Percentiles rank a stretch among this genome's conserved stretches.
Conservation (phyloP, 2,888 invertebrate species). For the Agrilus mali region DNA sequence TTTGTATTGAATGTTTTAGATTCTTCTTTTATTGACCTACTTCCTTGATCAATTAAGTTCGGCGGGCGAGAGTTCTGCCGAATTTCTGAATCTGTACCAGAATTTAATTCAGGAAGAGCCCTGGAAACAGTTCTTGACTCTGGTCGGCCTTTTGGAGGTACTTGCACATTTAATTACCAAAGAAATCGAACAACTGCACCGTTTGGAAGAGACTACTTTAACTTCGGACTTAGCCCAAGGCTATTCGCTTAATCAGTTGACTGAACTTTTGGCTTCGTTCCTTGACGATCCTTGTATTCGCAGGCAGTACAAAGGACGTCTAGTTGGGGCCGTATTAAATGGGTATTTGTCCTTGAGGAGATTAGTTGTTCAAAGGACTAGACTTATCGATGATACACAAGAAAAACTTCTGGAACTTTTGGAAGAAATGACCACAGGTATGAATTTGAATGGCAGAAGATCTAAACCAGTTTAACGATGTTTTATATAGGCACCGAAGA, state of each 20-base stretch:
- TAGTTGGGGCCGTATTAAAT: slow-evolving; percentile 83
- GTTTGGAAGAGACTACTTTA: slow-evolving; percentile 81
- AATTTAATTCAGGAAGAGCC: slow-evolving; percentile 73
- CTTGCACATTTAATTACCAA: slow-evolving; percentile 76
- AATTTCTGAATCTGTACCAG: slow-evolving; percentile 80
- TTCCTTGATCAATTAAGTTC: slow-evolving; percentile 76
- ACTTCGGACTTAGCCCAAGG: slow-evolving; percentile 91
- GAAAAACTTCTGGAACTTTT: slow-evolving; percentile 84
- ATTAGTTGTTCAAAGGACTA: slow-evolving; percentile 86
- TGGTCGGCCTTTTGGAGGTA: slow-evolving; percentile 72
- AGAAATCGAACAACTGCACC: slow-evolving; percentile 80
- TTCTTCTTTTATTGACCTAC: slow-evolving; percentile 76
- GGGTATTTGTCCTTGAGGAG: slow-evolving; percentile 85
- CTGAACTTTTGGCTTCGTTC: slow-evolving; percentile 78
- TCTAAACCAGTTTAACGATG: slow-evolving; percentile 3
- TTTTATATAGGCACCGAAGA: slow-evolving; percentile 65
- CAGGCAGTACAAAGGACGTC: slow-evolving; percentile 76
- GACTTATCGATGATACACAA: slow-evolving; percentile 92
- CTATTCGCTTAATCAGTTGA: slow-evolving; percentile 80
- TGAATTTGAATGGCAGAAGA: neutral
- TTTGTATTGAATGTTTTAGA: slow-evolving; percentile 29
- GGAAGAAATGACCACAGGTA: slow-evolving; percentile 90
- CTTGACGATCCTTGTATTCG: slow-evolving; percentile 78
- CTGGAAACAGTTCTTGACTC: slow-evolving; percentile 88
- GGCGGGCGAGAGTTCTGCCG: slow-evolving; percentile 85